Evolutionary conservation across 2,888 invertebrate species (phyloP), one percentile per base, ranked within the genome.

Genomic region (Volucella inanis): DNA sequence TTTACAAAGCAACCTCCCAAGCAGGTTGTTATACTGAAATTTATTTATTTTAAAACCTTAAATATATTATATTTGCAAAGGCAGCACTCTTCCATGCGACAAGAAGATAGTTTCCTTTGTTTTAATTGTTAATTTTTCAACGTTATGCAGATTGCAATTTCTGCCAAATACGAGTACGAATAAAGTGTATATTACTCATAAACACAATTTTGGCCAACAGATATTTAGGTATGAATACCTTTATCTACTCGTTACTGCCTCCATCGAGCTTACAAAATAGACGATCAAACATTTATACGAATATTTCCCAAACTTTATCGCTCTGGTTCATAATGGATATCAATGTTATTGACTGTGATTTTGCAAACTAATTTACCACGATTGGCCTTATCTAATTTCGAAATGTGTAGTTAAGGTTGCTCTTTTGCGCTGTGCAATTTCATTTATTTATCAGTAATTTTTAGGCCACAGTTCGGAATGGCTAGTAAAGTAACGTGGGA

Each of bases 391-490:
- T 77, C 77, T 39, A 62, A 3, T 54, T 72, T 54, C 22, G 6
- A 6, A 31, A 31, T 31, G 31, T 59, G 43, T 59, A 31, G 49
- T 22, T 43, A 41, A 10, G 10, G 31, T 15, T 55, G n/a, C 10
- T 68, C 18, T 45, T 45, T 61, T 12, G n/a, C 47, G 38, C 38
- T 55, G 39, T 43, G 50, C 57, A 67, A 50, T 43, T 50, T 15
- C 15, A 50, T 75, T 57, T 50, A 49, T 12, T 15, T 50, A 14
- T 22, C 67, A 76, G 76, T 76, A 12, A 14, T 45, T 38, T 14
- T 45, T 61, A 39, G 11, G 76, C 67, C 76, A 45, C 59, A 39
- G 31, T 9, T 68, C 31, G 76, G 43, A 54, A 76, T 76, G 76
- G 76, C 52, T 49, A 41, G 11, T 45, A 68, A 55, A 18, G 8